These are phyloP conservation scores for Gastracanthus pulcherrimus DNA, from an alignment of 2,888 invertebrate species.

Conservation along the genomic window DNA sequence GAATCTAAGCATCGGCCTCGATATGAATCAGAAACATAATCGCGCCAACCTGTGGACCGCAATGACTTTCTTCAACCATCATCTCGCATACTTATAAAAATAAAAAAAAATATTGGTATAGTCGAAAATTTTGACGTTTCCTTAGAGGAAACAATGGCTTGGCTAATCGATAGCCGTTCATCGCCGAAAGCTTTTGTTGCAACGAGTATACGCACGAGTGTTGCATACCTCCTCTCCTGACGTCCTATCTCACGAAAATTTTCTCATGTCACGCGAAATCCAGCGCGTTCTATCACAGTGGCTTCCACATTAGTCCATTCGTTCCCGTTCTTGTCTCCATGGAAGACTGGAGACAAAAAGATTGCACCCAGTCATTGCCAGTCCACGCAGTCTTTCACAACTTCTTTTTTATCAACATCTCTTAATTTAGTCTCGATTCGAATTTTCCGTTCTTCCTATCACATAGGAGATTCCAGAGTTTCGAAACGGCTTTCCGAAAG, in stretches of 20 bases:
- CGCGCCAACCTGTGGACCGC: slow-evolving; percentile 30
- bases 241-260: slow-evolving; percentile 45
- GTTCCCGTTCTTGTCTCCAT: neutral
- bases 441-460: slow-evolving; percentile 2
- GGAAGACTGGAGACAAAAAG: neutral
- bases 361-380: slow-evolving; percentile 52
- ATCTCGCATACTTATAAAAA: slow-evolving; percentile 7
- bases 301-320: slow-evolving; percentile 55
- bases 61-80: slow-evolving; percentile 32
- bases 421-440: slow-evolving; percentile 9
- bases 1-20: slow-evolving; percentile 38
- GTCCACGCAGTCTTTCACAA: slow-evolving; percentile 29
- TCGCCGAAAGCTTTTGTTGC: neutral
- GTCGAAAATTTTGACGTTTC: slow-evolving; percentile 5
- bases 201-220: neutral
- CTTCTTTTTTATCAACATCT: neutral
- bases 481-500: neutral
- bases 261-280: slow-evolving; percentile 50
- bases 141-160: no score
- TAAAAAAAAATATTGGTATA: neutral
- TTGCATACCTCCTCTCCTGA: no score
- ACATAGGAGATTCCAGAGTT: neutral
- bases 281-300: slow-evolving; percentile 64
- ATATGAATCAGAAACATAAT: slow-evolving; percentile 16
- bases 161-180: slow-evolving; percentile 28